Base-by-base conservation (phyloP, 2,888 invertebrate species). In the Helicoverpa assulta region DNA sequence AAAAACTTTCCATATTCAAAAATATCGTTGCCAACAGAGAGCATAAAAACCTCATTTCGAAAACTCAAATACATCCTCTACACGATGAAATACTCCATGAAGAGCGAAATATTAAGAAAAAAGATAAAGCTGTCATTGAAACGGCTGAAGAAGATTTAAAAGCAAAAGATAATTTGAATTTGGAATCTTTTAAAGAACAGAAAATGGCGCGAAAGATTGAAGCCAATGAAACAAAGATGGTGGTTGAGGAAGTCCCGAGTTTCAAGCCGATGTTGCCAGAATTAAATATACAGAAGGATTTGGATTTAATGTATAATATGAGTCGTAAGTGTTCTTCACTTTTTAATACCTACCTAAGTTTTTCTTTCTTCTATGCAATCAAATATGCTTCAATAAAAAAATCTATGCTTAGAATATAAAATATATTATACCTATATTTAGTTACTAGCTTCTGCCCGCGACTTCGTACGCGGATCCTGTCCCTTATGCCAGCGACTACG, bases 91-190 rank as follows among this genome's bases (percentile, higher is more conserved):
- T 91, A 0, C 82, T 89, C 6, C 95, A 95, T 21, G 83, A 82
- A 6, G 92, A 94, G 5, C 89, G 90, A 18, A 94, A 89, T 69
- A 95, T 93, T 0, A 94, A 93, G 65, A 95, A 95, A 70, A 95
- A 95, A 80, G 94, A 95, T 33, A 90, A 93, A 70, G 89, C 94
- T 0, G 87, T 88, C 51, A 68, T 87, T 0, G 81, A 79, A 1
- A 47, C 0, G 3, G 8, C 18, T 7, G 66, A 65, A 33, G 18
- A 1, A 33, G 43, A 10, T 19, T 33, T 56, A 5, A 66, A 71
- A 0, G 21, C 4, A 21, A 21, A 50, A 26, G 33, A 56, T 0
- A 69, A 69, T 4, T 71, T 51, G 7, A 33, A 53, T 0, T 51
- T 70, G 0, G 60, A 70, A 29, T 40, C 29, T 12, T 2, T 29